phyloP scores from a whole-genome alignment of 2,797 vertebrate genomes.

The Gephyroberyx darwinii region DNA sequence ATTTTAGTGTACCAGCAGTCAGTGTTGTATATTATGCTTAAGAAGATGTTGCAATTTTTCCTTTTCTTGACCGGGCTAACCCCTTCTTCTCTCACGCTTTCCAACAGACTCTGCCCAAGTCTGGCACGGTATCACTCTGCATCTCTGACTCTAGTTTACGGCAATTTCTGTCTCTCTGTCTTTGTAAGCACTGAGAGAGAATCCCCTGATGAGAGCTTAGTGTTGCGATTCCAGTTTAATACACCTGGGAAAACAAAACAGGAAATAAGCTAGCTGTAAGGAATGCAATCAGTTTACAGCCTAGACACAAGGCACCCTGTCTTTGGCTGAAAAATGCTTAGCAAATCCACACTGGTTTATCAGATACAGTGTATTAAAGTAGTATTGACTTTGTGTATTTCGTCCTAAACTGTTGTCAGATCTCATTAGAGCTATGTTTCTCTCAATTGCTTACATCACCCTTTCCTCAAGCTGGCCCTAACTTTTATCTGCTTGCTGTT shows the following conservation, averaged over 20 bases:
- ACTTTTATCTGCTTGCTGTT: conserved; percentile 71
- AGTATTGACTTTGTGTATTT: background rate
- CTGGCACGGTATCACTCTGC: conserved; percentile 79
- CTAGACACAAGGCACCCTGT: background rate
- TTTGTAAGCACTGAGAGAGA: conserved; percentile 57
- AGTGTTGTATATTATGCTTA: background rate
- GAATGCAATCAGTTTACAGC: conserved; percentile 38
- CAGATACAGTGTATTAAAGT: background rate
- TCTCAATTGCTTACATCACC: conserved; percentile 41
- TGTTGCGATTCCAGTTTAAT: conserved; percentile 17
- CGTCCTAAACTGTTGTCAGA: background rate
- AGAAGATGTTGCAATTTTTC: conserved; percentile 18
- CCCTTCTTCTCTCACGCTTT: conserved; percentile 72
- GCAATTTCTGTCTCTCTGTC: conserved; percentile 75
- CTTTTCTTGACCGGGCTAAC: conserved; percentile 53
- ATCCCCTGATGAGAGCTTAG: conserved; percentile 50
- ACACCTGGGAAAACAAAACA: conserved; percentile 41
- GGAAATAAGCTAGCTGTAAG: conserved; percentile 39
- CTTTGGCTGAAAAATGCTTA: background rate
- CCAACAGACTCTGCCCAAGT: conserved; percentile 83
- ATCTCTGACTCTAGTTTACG: conserved; percentile 62
- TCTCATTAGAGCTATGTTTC: conserved; percentile 57
- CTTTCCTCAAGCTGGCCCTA: conserved; percentile 35
- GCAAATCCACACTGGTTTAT: background rate
- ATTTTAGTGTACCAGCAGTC: background rate